A percentile compares a stretch with the other conserved stretches of the same genome.
Evolutionary conservation across 2,888 invertebrate species (phyloP).

Genomic region (Athalia rosae): DNA sequence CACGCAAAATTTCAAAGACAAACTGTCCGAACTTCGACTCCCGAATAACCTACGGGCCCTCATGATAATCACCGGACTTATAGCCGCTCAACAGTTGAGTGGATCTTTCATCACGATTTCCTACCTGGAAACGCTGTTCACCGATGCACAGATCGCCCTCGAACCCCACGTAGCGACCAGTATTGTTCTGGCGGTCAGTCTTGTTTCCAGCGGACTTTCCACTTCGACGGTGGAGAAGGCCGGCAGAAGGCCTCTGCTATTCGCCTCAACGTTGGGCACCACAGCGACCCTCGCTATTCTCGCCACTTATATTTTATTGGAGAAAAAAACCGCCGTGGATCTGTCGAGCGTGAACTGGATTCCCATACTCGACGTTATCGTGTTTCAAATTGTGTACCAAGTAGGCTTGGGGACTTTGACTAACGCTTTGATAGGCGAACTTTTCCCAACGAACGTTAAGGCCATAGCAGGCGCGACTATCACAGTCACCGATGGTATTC

Average conservation of each 20-base stretch:
- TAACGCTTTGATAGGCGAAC: conserved; percentile 67
- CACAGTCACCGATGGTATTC: conserved; percentile 67
- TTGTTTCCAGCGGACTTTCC: conserved; percentile 67
- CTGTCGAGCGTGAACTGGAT: conserved; percentile 62
- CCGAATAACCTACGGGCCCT: conserved; percentile 64
- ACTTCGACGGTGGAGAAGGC: conserved; percentile 72
- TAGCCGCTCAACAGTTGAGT: conserved; percentile 70
- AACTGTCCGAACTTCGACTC: conserved; percentile 55
- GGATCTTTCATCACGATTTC: conserved; percentile 70
- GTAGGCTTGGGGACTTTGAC: conserved; percentile 69
- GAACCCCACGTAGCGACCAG: conserved; percentile 71
- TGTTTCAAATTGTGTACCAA: conserved; percentile 67
- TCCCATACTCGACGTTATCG: conserved; percentile 65
- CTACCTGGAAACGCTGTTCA: conserved; percentile 64
- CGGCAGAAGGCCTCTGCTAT: conserved; percentile 74
- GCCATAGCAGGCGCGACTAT: conserved; percentile 66
- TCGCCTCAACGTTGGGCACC: conserved; percentile 72
- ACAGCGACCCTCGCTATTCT: conserved; percentile 62
- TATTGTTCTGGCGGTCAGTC: conserved; percentile 74
- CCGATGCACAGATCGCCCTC: conserved; percentile 59
- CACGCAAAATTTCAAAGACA: conserved; percentile 52
- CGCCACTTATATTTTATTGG: conserved; percentile 62
- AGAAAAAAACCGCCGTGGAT: conserved; percentile 53
- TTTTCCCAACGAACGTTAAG: conserved; percentile 69
- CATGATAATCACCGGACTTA: conserved; percentile 64